Conservation (phyloP, 1,140 invertebrate species). For the Charaxes varanes region DNA sequence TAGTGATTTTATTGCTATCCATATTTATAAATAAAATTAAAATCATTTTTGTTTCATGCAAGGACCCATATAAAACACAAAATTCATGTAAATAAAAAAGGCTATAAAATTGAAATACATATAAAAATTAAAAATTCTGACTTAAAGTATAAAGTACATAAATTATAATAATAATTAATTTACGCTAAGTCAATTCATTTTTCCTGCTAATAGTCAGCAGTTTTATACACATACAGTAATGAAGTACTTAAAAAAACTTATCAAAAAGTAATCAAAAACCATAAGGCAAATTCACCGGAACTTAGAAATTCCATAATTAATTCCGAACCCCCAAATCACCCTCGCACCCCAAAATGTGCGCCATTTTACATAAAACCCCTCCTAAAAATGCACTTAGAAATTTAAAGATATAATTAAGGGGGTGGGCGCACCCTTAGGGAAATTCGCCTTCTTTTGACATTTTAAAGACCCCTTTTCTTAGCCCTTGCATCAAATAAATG, state of each 20-base stretch:
- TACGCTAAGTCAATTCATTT: no score
- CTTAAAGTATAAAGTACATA: no score
- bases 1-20: no score
- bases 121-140: no score
- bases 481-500: slow-evolving; percentile 21
- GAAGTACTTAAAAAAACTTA: slow-evolving; percentile 11
- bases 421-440: slow-evolving; percentile 51
- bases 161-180: not conserved
- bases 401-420: slow-evolving; percentile 72
- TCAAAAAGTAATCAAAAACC: slow-evolving; percentile 18
- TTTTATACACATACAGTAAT: no score
- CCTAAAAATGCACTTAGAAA: slow-evolving; percentile 68
- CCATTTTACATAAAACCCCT: slow-evolving; percentile 41
- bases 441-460: slow-evolving; percentile 68
- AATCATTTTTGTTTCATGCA: no score
- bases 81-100: no score
- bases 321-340: slow-evolving; percentile 32
- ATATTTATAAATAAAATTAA: no score
- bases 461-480: slow-evolving; percentile 59
- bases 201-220: no score
- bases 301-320: slow-evolving; percentile 37
- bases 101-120: no score
- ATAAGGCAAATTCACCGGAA: slow-evolving; percentile 22
- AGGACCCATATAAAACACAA: no score
- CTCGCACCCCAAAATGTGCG: slow-evolving; percentile 23